These are phyloP conservation scores for Dusona sp. DNA, from an alignment of 2,888 invertebrate genomes.

Conservation along the genomic window DNA sequence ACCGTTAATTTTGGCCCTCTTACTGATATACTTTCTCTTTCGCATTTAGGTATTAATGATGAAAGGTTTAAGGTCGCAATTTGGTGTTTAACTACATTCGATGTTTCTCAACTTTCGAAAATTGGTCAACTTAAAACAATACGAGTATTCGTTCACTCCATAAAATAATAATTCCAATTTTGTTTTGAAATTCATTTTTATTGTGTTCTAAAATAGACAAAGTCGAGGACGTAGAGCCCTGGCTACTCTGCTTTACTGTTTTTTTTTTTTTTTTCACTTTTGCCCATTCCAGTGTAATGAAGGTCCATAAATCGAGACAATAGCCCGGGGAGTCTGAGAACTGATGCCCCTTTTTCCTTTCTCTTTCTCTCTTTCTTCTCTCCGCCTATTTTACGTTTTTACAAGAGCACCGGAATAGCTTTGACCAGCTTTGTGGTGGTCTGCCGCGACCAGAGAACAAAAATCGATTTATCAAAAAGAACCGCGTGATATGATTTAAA, in stretches of 20 bases:
- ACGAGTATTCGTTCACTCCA: not conserved
- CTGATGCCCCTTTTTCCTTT: conserved; percentile 16
- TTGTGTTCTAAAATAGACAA: not conserved
- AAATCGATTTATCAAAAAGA: not conserved
- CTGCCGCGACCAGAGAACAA: not conserved
- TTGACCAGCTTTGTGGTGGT: not conserved
- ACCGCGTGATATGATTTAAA: not conserved
- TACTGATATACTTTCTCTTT: not conserved
- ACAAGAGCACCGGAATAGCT: conserved; percentile 12
- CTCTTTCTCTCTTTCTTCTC: not conserved
- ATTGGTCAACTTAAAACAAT: not conserved
- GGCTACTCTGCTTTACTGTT: conserved; percentile 41
- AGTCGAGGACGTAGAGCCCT: not conserved
- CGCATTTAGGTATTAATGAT: not conserved
- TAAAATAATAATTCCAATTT: not conserved
- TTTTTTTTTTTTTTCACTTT: conserved; percentile 41
- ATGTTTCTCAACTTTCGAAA: not conserved
- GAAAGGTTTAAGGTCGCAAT: not conserved
- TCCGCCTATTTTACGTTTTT: conserved; percentile 12
- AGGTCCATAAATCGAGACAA: conserved; percentile 40
- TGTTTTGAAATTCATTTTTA: not conserved
- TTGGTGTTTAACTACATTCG: not conserved
- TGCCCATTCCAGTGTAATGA: conserved; percentile 23
- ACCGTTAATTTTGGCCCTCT: not conserved
- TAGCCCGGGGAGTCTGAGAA: conserved; percentile 33